phyloP scores from a whole-genome alignment of 2,797 vertebrate species.

The Coranthus polyacanthus region DNA sequence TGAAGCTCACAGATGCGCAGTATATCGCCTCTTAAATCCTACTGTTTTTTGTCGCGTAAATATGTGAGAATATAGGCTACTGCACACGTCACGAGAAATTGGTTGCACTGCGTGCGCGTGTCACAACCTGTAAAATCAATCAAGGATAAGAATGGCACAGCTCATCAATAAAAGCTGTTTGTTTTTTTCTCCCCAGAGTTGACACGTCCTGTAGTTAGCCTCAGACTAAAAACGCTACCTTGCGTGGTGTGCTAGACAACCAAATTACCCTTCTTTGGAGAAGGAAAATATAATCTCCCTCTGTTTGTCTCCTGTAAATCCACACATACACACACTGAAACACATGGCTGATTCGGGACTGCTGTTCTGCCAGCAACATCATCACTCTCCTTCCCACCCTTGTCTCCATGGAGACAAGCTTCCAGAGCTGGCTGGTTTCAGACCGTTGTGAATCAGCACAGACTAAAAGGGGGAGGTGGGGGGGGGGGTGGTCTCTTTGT shows the following conservation, averaged over 20 bases:
- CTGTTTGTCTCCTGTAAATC: conserved; percentile 50
- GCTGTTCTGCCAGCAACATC: conserved; percentile 82
- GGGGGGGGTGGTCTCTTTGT: conserved; percentile 65
- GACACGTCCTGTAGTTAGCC: conserved; percentile 38
- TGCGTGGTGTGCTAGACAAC: conserved; percentile 34
- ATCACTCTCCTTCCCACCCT: conserved; percentile 82
- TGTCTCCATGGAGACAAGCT: conserved; percentile 86
- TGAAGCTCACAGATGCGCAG: background rate
- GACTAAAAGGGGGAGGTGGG: conserved; percentile 60
- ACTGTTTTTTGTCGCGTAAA: background rate
- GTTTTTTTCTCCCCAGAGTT: conserved; percentile 23
- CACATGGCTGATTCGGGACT: conserved; percentile 72
- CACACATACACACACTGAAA: conserved; percentile 58
- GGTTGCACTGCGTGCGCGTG: conserved; percentile 50
- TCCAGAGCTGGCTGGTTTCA: conserved; percentile 78
- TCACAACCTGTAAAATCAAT: conserved; percentile 60
- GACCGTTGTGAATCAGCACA: conserved; percentile 84
- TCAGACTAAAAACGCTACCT: conserved; percentile 30
- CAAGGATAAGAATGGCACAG: conserved; percentile 23
- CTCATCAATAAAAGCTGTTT: conserved; percentile 41
- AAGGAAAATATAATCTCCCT: conserved; percentile 36
- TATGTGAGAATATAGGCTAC: conserved; percentile 30
- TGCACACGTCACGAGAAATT: conserved; percentile 34
- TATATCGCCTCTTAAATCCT: background rate
- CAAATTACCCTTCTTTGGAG: conserved; percentile 40